Base-by-base conservation (phyloP, 2,113 vertebrate genomes). In the Scortum barcoo region DNA sequence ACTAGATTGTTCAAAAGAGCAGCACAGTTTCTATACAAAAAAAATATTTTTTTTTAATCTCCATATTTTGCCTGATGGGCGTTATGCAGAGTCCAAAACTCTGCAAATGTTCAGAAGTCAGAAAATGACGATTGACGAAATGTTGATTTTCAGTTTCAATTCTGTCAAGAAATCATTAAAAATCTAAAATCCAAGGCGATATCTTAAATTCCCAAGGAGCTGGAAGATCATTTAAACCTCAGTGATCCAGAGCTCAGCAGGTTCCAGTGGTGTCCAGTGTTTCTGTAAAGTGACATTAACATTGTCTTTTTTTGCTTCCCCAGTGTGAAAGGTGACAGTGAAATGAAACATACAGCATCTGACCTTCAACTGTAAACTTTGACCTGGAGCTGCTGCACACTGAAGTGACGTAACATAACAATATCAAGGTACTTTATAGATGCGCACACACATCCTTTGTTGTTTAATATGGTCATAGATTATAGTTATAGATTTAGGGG, bases 251-350 rank as follows among this genome's bases (percentile, higher is more conserved):
- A 53, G 17, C 4, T 30, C 65, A 14, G 11, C 44, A 38, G 53
- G 9, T 54, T 54, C 20, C n/a, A n/a, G n/a, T n/a, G n/a, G n/a
- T 17, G 5, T 50, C 38, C 20, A n/a, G 48, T 60, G 53, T 30
- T 33, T 1, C 46, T 66, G 56, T 70, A 19, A 63, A 44, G 9
- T 51, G 26, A 75, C 73, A 26, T 30, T 3, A 30, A 48, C 22
- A 7, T 50, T 1, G 2, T 70, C 3, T 76, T 14, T 58, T 76
- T 51, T 63, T 81, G 0, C 57, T 56, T 81, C 26, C 71, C 30
- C 63, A 90, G 88, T 30, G 68, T 81, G 71, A 90, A 78, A 81
- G 78, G 76, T 88, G 80, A 83, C 70, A 26, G 65, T 77, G 65
- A 70, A 62, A 80, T 81, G 74, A 79, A 67, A 83, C 30, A 42